A percentile compares a stretch with the other conserved stretches of the same genome.
Evolutionary conservation across 2,888 invertebrate species (phyloP).

Genomic region (Petrolisthes cinctipes): DNA sequence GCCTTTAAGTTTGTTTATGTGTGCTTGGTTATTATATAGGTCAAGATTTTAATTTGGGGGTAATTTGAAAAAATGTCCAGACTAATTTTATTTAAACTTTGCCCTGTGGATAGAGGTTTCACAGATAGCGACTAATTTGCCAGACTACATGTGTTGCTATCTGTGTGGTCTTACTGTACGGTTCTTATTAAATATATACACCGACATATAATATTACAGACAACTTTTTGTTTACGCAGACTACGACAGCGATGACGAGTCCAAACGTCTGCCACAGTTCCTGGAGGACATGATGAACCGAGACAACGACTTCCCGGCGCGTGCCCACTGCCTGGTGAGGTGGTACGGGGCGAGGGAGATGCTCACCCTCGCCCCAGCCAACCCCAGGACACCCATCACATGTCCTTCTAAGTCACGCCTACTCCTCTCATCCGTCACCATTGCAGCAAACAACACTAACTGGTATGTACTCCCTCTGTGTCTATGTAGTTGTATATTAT

Average conservation of each 20-base stretch:
- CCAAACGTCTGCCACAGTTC: conserved; percentile 46
- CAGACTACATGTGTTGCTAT: too few species aligned
- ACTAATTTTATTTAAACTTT: too few species aligned
- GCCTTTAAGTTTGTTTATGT: too few species aligned
- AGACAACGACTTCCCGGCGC: conserved; percentile 63
- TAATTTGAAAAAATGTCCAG: too few species aligned
- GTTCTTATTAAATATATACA: not conserved
- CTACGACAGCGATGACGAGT: conserved; percentile 53
- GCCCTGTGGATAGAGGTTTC: too few species aligned
- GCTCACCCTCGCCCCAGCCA: conserved; percentile 55
- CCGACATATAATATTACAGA: too few species aligned
- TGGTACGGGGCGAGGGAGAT: conserved; percentile 68
- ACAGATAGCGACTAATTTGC: too few species aligned
- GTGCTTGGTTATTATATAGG: too few species aligned
- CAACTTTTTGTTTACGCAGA: conserved; percentile 11
- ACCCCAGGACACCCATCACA: conserved; percentile 45
- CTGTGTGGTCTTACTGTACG: too few species aligned
- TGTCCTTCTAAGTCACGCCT: conserved; percentile 77
- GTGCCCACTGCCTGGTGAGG: conserved; percentile 70
- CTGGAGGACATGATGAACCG: conserved; percentile 56
- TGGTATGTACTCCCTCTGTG: conserved; percentile 72
- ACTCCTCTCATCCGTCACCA: conserved; percentile 83
- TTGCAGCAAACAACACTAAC: conserved; percentile 85
- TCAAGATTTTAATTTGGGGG: too few species aligned
- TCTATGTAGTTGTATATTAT: not conserved